Conservation (phyloP, 2,797 vertebrate genomes). For the Rousettus madagascariensis region DNA sequence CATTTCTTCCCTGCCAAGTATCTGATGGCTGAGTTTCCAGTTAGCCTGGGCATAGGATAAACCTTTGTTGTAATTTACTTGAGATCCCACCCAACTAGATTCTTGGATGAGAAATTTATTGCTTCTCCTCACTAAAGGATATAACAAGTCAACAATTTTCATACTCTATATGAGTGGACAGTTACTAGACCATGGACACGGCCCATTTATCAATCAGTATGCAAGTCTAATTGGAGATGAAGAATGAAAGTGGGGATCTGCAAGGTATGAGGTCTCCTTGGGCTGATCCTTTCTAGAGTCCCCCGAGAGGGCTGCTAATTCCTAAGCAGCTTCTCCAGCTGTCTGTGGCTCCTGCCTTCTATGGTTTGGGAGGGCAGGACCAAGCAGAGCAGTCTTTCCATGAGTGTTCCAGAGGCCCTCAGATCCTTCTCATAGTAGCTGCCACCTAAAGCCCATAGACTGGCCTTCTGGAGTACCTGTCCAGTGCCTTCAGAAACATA, state of each 20-base stretch:
- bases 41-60: neutral
- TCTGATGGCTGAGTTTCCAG: neutral
- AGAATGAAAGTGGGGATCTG: neutral
- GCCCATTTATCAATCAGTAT: no score
- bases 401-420: neutral
- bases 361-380: neutral
- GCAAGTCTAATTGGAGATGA: neutral
- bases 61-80: neutral
- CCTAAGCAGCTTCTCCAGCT: neutral
- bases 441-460: neutral
- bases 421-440: neutral
- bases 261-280: neutral
- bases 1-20: neutral
- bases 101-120: neutral
- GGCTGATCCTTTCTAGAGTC: neutral
- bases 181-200: neutral
- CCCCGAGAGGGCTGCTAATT: neutral
- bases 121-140: neutral
- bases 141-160: neutral
- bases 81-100: neutral
- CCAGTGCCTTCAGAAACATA: neutral
- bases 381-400: neutral
- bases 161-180: neutral
- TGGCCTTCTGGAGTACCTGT: neutral
- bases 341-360: neutral